Evolutionary conservation across 2,888 invertebrate species (phyloP).

Genomic region (Lithodes maja): DNA sequence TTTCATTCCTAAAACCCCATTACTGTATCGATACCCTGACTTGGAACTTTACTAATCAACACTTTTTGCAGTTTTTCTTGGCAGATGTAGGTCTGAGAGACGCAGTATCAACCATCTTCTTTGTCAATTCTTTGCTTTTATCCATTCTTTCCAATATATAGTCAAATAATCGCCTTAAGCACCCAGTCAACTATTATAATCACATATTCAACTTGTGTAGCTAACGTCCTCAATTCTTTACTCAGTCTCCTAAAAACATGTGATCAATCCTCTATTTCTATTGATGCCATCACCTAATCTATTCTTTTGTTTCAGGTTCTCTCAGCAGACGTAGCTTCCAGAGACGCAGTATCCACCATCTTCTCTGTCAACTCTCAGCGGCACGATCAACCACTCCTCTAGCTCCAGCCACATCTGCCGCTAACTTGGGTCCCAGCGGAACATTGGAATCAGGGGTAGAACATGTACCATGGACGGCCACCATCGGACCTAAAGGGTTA

Average conservation of each 20-base stretch:
- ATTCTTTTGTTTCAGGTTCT: slow-evolving; percentile 52
- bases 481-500: slow-evolving; percentile 78
- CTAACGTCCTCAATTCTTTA: too few species aligned
- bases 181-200: too few species aligned
- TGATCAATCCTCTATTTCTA: too few species aligned
- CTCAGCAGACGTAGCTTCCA: slow-evolving; percentile 68
- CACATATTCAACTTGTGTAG: too few species aligned
- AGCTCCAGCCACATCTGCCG: slow-evolving; percentile 4
- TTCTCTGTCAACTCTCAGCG: slow-evolving; percentile 73
- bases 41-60: too few species aligned
- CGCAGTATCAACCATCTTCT: slow-evolving; percentile 63
- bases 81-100: slow-evolving; percentile 70
- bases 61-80: slow-evolving; percentile 52
- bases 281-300: too few species aligned
- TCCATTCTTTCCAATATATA: too few species aligned
- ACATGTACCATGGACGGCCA: slow-evolving; percentile 86
- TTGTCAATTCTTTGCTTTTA: slow-evolving; percentile 73
- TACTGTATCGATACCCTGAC: too few species aligned
- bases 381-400: slow-evolving; percentile 75
- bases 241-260: too few species aligned
- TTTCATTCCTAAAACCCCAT: too few species aligned
- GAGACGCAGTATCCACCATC: slow-evolving; percentile 65
- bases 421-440: neutral
- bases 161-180: too few species aligned
- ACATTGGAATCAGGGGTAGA: slow-evolving; percentile 73